Evolutionary conservation across 2,797 vertebrate genomes (phyloP), one percentile per base, ranked within the genome.

Genomic region (Fundulus diaphanus): DNA sequence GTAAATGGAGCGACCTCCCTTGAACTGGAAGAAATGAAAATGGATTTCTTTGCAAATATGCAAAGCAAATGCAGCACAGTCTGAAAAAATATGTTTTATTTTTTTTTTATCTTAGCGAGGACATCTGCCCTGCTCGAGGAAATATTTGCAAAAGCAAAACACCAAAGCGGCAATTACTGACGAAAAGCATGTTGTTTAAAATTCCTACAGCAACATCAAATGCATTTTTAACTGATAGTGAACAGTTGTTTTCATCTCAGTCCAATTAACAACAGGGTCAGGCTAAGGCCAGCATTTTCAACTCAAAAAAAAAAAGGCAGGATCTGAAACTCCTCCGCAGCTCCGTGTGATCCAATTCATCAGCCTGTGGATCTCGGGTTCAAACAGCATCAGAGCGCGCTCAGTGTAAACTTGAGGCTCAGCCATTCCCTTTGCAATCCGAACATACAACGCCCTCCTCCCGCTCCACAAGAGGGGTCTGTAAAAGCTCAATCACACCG

Each of bases 261-360:
- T 77, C 54, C 73, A 86, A 85, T 85, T 86, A 93, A 42, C 74
- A 69, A 13, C 59, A 11, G 82, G 92, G 90, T 94, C 92, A 89
- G 63, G 22, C 11, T 3, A 77, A 24, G 88, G 88, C 63, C 77
- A 93, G 90, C 90, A 77, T 24, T 42, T 54, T 59, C 73, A 78
- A 86, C 85, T 82, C 54, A 87, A 83, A 83, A 44, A 1, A 20
- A n/a, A n/a, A n/a, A n/a, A n/a, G n/a, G n/a, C 24, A 65, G 74
- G 82, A 86, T 81, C 85, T 81, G 46, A 68, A 75, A 42, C 76
- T 83, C 59, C 77, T 82, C 84, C 46, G 11, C 22, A 51, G 82
- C 37, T 33, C 65, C 63, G 13, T 9, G 66, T 46, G 29, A 84
- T 66, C 57, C 4, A 37, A 78, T 77, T 83, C 84, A 92, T 93